Evolutionary conservation across 2,113 vertebrate species (phyloP).

Genomic region (Elephantulus edwardii): DNA sequence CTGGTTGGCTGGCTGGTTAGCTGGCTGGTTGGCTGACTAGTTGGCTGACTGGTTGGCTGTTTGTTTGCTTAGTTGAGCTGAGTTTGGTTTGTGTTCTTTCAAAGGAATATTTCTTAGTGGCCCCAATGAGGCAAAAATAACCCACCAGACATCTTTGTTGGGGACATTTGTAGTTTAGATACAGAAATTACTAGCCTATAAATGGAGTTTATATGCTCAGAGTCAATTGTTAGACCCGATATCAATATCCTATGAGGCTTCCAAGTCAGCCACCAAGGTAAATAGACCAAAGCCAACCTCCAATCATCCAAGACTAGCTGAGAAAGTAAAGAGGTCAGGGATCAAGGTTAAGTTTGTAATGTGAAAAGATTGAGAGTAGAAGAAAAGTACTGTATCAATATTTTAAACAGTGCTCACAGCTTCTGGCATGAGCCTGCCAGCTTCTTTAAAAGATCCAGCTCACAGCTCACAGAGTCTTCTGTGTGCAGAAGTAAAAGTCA

Average conservation of each 20-base stretch:
- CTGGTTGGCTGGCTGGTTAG: too few species aligned
- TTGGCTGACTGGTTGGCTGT: too few species aligned
- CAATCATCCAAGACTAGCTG: not conserved
- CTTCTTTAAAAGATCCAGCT: not conserved
- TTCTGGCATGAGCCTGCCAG: not conserved
- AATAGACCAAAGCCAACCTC: not conserved
- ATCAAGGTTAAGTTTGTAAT: not conserved
- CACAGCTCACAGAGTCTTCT: not conserved
- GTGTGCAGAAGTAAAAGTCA: not conserved
- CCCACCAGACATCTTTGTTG: too few species aligned
- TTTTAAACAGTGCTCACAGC: not conserved
- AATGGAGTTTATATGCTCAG: not conserved
- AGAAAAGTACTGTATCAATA: not conserved
- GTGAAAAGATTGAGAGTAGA: not conserved
- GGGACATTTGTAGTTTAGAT: not conserved
- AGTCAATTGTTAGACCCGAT: not conserved
- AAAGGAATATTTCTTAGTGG: slow-evolving; percentile 1
- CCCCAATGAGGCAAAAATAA: not conserved
- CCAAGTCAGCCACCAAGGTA: not conserved
- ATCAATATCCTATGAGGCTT: not conserved
- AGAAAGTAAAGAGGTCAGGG: not conserved
- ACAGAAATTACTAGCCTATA: not conserved
- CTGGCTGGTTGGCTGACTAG: too few species aligned
- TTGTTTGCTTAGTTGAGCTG: not conserved
- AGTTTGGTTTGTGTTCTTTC: not conserved